Percentiles rank a stretch among this genome's conserved stretches.
These are phyloP conservation scores for Archilochus colubris DNA, from an alignment of 2,113 vertebrate genomes.

Conservation along the genomic window DNA sequence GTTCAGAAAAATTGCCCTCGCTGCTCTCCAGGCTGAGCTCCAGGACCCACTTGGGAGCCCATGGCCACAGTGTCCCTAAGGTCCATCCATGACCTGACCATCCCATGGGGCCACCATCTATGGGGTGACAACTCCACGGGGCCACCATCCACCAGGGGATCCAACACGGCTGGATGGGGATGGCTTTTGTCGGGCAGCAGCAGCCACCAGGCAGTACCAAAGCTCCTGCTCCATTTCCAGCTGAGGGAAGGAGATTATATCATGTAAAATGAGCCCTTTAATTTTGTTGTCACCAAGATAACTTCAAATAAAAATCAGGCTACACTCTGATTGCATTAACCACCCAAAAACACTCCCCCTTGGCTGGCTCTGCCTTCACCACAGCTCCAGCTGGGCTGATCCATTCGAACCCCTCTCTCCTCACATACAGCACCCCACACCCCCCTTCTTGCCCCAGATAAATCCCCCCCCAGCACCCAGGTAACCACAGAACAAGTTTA, in stretches of 20 bases:
- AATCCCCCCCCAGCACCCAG: background rate
- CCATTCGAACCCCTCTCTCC: background rate
- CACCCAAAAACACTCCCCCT: background rate
- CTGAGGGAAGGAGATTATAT: background rate
- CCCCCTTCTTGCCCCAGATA: background rate
- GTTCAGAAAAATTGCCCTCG: background rate
- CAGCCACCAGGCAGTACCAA: background rate
- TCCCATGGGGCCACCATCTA: accelerated
- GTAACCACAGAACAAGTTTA: background rate
- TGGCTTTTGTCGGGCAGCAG: background rate
- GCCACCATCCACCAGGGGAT: background rate
- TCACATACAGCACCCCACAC: background rate
- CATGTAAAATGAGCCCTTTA: background rate
- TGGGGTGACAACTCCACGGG: background rate
- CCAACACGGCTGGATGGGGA: accelerated
- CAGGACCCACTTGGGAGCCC: background rate
- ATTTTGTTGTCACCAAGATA: conserved; percentile 5
- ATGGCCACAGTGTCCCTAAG: too few relatives aligned
- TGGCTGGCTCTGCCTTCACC: background rate
- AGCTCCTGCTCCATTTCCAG: background rate
- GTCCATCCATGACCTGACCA: too few relatives aligned
- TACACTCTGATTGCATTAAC: background rate
- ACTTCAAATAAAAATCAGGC: background rate
- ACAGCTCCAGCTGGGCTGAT: background rate
- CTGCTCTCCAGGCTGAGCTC: background rate